Evolutionary conservation across 2,888 invertebrate genomes (phyloP), one percentile per base, ranked within the genome.

Genomic region (Piscicola geometra): DNA sequence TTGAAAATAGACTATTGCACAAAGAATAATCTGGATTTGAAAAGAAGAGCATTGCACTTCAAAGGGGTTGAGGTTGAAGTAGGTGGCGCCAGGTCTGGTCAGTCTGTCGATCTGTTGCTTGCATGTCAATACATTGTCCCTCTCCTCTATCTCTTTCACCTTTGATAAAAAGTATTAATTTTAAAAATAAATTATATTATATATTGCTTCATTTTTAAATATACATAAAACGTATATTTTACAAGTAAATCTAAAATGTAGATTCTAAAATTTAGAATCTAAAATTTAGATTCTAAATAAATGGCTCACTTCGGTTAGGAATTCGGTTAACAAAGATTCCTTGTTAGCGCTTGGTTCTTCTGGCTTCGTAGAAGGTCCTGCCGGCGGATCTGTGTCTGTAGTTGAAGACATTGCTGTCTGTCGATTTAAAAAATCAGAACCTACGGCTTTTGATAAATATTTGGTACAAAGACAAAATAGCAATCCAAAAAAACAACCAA

Each of bases 101-200:
- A 99, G 88, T 82, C 99, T 89, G 80, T 97, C 95, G 81, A 99
- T 94, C 88, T 99, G 99, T 88, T 97, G 96, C 85, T 91, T 91
- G 33, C 97, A 92, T 64, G 98, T 99, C 83, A 99, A 88, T 71
- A 94, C 94, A 3, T 98, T 93, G 87, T 99, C 99, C 81, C 94
- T 89, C 87, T 95, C 93, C 87, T 99, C 99, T 79, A 98, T 97
- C 88, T 94, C 92, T 89, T 99, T 99, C 75, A 99, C 95, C 96
- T 99, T 74, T 1, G 74, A 73, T 47, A 41, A 60, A 25, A 47
- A 71, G 36, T 60, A 32, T 21, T 60, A 72, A 56, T 32, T 12
- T 21, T 21, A 56, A 25, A 67, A 25, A 47, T 47, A 15, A 47
- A 21, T 47, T 47, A 15, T 47, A 21, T 47, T n/a, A 47, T 47